These are phyloP conservation scores for Drosophila pachea DNA, from an alignment of 1,140 invertebrate genomes.

Conservation along the genomic window DNA sequence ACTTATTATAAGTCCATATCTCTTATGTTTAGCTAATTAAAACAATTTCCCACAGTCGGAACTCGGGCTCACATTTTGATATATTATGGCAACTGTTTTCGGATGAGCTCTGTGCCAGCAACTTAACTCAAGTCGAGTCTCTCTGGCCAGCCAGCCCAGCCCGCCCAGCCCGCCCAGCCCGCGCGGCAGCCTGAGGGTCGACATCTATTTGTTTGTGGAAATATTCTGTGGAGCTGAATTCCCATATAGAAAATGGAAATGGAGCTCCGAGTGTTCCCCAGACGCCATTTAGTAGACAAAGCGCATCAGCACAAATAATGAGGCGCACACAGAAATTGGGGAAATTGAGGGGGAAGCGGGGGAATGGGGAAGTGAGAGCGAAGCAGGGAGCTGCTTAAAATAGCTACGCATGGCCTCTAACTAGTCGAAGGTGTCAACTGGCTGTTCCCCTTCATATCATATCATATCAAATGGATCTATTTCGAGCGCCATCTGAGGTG, in stretches of 20 bases:
- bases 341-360: too few species aligned
- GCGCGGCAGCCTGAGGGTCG: slow-evolving; percentile 5
- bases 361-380: too few species aligned
- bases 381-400: slow-evolving; percentile 16
- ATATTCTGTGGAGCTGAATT: background rate
- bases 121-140: slow-evolving; percentile 40
- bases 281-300: slow-evolving; percentile 45
- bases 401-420: slow-evolving; percentile 36
- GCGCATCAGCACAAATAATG: slow-evolving; percentile 39
- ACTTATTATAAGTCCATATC: slow-evolving; percentile 6
- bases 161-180: slow-evolving; percentile 9
- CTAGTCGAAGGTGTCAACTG: slow-evolving; percentile 42
- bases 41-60: slow-evolving; percentile 46
- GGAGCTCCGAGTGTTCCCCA: slow-evolving; percentile 32
- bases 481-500: slow-evolving; percentile 15
- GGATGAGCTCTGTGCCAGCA: slow-evolving; percentile 24
- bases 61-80: slow-evolving; percentile 31
- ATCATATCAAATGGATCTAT: slow-evolving; percentile 27
- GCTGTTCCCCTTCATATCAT: slow-evolving; percentile 6
- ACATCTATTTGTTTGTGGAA: slow-evolving; percentile 12
- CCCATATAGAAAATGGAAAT: slow-evolving; percentile 21
- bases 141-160: slow-evolving; percentile 3
- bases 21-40: slow-evolving; percentile 36
- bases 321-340: slow-evolving; percentile 15
- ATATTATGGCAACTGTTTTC: slow-evolving; percentile 49